These are phyloP conservation scores for Chrysochloris asiatica DNA, from an alignment of 2,113 vertebrate species.

Conservation along the genomic window DNA sequence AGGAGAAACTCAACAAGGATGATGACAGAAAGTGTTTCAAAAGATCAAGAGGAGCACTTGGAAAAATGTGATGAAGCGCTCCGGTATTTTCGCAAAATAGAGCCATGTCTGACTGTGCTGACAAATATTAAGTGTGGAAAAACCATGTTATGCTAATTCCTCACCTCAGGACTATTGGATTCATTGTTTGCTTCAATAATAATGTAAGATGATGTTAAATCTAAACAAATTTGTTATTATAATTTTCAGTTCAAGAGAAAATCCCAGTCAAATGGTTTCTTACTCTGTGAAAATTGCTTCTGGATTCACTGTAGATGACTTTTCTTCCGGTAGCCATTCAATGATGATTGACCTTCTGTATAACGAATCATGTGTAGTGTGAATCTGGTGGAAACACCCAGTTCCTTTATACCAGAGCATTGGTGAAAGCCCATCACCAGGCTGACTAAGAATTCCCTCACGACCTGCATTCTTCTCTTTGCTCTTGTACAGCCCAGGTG, in stretches of 20 bases:
- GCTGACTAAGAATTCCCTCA: rapidly evolving
- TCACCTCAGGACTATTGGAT: too few relatives aligned
- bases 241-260: background rate
- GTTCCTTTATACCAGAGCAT: background rate
- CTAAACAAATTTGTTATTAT: background rate
- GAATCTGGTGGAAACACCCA: background rate
- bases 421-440: background rate
- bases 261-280: background rate
- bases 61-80: background rate
- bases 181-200: background rate
- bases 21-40: background rate
- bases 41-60: too few relatives aligned
- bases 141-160: background rate
- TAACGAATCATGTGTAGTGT: background rate
- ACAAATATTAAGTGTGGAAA: background rate
- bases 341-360: background rate
- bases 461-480: background rate
- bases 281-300: background rate
- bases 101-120: background rate
- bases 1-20: background rate
- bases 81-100: background rate
- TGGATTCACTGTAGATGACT: background rate
- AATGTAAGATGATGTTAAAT: background rate
- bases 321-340: background rate
- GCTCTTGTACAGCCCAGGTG: background rate